phyloP scores from a whole-genome alignment of 1,140 invertebrate genomes.

The Oreohelix idahoensis region DNA sequence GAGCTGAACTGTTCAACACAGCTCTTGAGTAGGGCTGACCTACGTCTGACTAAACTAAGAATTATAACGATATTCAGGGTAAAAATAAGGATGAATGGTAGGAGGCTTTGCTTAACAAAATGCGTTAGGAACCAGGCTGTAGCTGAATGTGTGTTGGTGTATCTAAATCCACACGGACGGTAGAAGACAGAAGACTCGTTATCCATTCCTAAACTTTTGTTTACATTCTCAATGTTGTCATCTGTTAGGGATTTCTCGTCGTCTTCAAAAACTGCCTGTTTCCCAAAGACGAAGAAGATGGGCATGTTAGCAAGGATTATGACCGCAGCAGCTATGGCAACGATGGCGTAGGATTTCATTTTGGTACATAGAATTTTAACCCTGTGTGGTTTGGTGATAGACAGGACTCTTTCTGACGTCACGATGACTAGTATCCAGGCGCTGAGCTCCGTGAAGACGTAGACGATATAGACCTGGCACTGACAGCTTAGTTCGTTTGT shows the following conservation, averaged over 20 bases:
- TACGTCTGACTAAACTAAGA: not conserved
- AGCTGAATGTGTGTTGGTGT: too few relatives aligned
- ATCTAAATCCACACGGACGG: not conserved
- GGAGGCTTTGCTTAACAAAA: slow-evolving; percentile 28
- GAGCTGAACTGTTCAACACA: not conserved
- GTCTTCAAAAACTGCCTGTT: not conserved
- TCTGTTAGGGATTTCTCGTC: not conserved
- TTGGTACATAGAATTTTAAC: slow-evolving; percentile 21
- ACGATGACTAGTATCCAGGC: slow-evolving; percentile 31
- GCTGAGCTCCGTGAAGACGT: slow-evolving; percentile 28
- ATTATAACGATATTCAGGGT: slow-evolving; percentile 17
- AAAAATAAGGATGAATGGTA: slow-evolving; percentile 25
- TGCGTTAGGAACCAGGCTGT: not conserved
- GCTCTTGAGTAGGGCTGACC: not conserved
- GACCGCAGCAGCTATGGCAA: not conserved
- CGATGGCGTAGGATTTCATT: not conserved
- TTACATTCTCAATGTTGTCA: not conserved
- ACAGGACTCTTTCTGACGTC: slow-evolving; percentile 24
- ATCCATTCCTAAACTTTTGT: not conserved
- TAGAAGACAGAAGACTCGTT: not conserved
- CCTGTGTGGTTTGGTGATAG: slow-evolving; percentile 16
- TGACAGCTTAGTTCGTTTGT: not conserved
- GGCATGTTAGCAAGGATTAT: not conserved
- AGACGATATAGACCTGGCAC: slow-evolving; percentile 8
- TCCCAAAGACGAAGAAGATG: slow-evolving; percentile 6